phyloP scores from a whole-genome alignment of 2,113 vertebrate genomes.

The Sminthopsis crassicaudata region DNA sequence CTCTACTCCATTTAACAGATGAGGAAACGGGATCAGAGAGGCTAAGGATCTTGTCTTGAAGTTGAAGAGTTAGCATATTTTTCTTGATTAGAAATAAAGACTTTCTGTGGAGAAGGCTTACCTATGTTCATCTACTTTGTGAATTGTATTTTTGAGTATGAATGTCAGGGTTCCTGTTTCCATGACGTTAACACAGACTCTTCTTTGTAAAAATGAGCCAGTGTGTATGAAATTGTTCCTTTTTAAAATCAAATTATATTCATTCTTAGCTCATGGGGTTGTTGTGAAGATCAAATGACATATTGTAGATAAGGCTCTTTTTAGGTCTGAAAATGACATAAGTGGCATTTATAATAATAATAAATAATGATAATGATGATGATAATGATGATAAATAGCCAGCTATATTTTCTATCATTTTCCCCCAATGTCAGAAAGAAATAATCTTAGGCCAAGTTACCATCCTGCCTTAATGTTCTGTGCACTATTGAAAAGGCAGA shows the following conservation, averaged over 20 bases:
- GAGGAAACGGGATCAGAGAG: background rate
- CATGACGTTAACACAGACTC: background rate
- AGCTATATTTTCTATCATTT: background rate
- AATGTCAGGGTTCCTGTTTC: background rate
- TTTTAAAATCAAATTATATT: background rate
- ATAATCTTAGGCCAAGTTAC: constrained; percentile 4
- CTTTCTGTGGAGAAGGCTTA: background rate
- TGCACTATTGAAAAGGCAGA: background rate
- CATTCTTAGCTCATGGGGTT: constrained; percentile 15
- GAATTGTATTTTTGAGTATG: constrained; percentile 26
- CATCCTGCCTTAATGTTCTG: background rate
- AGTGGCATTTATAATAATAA: background rate
- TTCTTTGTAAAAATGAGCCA: background rate
- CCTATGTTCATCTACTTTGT: constrained; percentile 2
- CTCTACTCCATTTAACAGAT: background rate
- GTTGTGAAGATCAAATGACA: background rate
- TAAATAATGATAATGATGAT: background rate
- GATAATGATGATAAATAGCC: background rate
- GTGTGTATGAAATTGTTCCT: background rate
- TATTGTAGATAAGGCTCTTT: background rate
- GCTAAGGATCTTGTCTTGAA: background rate
- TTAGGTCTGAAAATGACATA: background rate
- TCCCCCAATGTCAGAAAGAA: background rate
- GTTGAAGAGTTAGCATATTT: constrained; percentile 1
- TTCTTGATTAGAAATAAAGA: background rate